Evolutionary conservation across 2,797 vertebrate species (phyloP).

Genomic region (Cuniculus paca): DNA sequence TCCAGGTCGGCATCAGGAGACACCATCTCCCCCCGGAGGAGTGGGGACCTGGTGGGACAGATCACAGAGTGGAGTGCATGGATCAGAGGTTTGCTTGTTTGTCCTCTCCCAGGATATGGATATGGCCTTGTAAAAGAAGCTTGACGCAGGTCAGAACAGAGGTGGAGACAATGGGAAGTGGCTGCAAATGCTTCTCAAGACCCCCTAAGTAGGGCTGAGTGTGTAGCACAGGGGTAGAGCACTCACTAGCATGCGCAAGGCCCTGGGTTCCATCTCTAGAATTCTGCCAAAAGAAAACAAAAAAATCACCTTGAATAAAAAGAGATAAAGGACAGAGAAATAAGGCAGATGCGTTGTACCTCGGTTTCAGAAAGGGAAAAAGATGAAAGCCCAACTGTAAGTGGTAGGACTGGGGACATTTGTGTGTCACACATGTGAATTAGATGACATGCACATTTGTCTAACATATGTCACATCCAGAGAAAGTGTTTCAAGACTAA

Average conservation of each 20-base stretch:
- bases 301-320: background rate
- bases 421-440: background rate
- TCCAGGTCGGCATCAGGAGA: background rate
- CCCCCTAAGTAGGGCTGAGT: background rate
- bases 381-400: background rate
- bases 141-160: background rate
- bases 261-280: background rate
- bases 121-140: background rate
- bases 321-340: background rate
- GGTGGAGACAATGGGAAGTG: background rate
- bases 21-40: background rate
- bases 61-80: rapidly evolving
- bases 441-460: background rate
- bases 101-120: background rate
- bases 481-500: background rate
- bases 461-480: rapidly evolving
- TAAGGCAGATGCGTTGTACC: background rate
- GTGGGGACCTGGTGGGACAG: background rate
- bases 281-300: background rate
- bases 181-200: background rate
- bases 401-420: rapidly evolving
- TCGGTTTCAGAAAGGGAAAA: background rate
- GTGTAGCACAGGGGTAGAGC: no score
- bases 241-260: background rate
- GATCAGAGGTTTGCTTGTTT: no score